These are phyloP conservation scores for Exocentrus adspersus DNA, from an alignment of 2,888 invertebrate species.

Conservation along the genomic window DNA sequence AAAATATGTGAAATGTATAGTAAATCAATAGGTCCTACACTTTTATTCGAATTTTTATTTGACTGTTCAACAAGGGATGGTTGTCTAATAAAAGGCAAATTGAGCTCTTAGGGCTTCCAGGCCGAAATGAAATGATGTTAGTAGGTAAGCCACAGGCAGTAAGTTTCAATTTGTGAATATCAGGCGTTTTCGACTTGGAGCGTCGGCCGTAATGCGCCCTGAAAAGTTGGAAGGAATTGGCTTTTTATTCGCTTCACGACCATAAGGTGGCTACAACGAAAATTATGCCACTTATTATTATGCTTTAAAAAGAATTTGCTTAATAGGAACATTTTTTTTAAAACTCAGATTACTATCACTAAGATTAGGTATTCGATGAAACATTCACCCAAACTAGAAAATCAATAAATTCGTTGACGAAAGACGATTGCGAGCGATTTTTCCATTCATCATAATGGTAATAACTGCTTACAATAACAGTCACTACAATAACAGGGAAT, in stretches of 20 bases:
- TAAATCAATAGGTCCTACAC: conserved; percentile 49
- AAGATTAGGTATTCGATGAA: no score
- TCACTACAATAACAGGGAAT: no score
- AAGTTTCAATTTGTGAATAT: conserved; percentile 54
- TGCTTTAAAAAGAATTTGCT: no score
- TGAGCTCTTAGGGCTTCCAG: conserved; percentile 27
- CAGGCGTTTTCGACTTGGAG: conserved; percentile 27
- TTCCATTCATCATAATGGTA: no score
- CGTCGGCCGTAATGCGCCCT: conserved; percentile 3
- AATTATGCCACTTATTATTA: no score
- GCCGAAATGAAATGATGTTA: conserved; percentile 31
- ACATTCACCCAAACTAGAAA: no score
- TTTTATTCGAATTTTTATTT: conserved; percentile 50
- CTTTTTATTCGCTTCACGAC: conserved; percentile 11
- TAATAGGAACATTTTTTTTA: no score
- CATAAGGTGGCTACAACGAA: conserved; percentile 2
- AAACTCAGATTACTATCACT: no score
- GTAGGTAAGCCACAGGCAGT: conserved; percentile 41
- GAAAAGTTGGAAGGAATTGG: conserved; percentile 26
- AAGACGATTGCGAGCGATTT: no score
- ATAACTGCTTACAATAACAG: no score
- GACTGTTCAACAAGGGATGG: conserved; percentile 47
- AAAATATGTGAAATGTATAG: conserved; percentile 42
- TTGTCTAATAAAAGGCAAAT: conserved; percentile 48
- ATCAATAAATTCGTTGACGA: no score